phyloP scores from a whole-genome alignment of 2,888 invertebrate species.

The Hofmannophila pseudospretella region DNA sequence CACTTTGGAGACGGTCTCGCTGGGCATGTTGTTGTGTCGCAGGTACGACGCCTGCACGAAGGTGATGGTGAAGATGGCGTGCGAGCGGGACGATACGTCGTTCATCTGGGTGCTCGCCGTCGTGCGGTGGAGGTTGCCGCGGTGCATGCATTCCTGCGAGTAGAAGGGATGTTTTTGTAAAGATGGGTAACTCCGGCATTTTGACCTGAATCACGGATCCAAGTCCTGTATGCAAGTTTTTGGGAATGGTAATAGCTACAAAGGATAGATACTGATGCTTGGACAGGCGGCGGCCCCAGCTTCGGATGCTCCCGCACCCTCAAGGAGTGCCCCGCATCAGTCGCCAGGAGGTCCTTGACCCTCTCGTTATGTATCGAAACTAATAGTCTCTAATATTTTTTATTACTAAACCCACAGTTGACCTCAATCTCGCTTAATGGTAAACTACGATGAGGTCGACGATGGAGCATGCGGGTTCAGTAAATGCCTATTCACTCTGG shows the following conservation, averaged over 20 bases:
- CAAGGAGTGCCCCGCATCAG: constrained; percentile 81
- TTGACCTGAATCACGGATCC: too few species aligned
- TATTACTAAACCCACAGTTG: too few species aligned
- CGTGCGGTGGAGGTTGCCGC: constrained; percentile 89
- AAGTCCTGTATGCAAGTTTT: too few species aligned
- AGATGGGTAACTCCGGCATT: too few species aligned
- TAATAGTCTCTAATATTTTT: too few species aligned
- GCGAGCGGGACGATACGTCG: constrained; percentile 93
- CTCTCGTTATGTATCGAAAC: constrained; percentile 92
- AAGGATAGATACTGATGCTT: too few species aligned
- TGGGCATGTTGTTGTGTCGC: constrained; percentile 89
- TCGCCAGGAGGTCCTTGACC: constrained; percentile 83
- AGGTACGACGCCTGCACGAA: constrained; percentile 91
- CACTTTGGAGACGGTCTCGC: constrained; percentile 93
- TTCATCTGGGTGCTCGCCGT: constrained; percentile 95
- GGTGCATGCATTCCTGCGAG: constrained; percentile 85
- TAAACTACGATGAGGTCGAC: too few species aligned
- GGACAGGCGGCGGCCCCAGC: constrained; percentile 88
- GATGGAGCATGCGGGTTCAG: too few species aligned
- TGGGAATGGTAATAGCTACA: too few species aligned
- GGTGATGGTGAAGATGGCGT: constrained; percentile 94
- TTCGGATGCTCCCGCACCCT: constrained; percentile 89
- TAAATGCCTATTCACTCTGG: too few species aligned
- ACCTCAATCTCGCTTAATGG: too few species aligned
- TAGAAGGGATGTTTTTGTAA: too few species aligned